Evolutionary conservation across 2,113 vertebrate species (phyloP), one percentile per base, ranked within the genome.

Genomic region (Petrocephalus zakoni): DNA sequence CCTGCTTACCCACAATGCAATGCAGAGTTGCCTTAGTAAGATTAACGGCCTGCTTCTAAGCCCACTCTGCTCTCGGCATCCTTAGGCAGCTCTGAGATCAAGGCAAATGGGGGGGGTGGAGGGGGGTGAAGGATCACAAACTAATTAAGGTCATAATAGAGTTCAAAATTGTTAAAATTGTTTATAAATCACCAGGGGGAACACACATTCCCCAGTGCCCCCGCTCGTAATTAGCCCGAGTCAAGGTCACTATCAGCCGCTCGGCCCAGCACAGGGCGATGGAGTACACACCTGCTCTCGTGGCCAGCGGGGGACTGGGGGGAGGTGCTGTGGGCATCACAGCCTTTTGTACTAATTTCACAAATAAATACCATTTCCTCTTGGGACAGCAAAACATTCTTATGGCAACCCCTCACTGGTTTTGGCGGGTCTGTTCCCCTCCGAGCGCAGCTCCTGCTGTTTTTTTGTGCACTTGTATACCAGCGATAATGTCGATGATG

Each of bases 141-240:
- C 88, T 90, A 89, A 89, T 89, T 89, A 89, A 90, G 55, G 34
- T 87, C 90, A 15, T 90, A 90, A 55, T 1, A 34, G 22, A 83
- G 17, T 90, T 91, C 0, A 72, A 61, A 89, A 91, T 85, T 91
- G 21, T 53, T 19, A 85, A 89, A 92, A 91, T 6, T 22, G 0
- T 88, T 89, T 89, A 6, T 56, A 87, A 88, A 89, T 87, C 21
- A 90, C 10, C 88, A 34, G 58, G 5, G 9, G 0, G 84, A 72
- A 85, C 83, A 2, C 3, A 11, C 90, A 64, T 49, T 81, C 87
- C 61, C 89, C 75, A 8, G 1, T 49, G 37, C 88, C 91, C 87
- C 87, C 75, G 64, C 29, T 9, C 89, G 11, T 88, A 29, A 92
- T 91, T 91, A 15, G 88, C 4, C 46, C 85, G 15, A 42, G 89